Evolutionary conservation across 37 sponge, comb jelly and placozoan species (phyloP).

Genomic region (Mnemiopsis leidyi): DNA sequence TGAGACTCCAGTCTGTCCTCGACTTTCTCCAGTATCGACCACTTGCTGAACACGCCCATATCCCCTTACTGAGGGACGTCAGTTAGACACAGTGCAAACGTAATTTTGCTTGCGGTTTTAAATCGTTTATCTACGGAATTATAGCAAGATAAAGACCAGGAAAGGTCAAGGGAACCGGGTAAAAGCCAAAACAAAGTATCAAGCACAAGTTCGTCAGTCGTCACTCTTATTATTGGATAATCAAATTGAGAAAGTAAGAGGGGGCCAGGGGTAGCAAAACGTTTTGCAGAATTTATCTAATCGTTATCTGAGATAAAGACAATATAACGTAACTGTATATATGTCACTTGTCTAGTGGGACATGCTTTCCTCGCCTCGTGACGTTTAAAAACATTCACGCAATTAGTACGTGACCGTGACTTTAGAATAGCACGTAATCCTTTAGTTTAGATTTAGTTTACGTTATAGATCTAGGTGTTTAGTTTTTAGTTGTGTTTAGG

Average conservation of each 20-base stretch:
- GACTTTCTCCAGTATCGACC: slow-evolving; percentile 52
- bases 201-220: background rate
- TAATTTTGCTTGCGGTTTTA: background rate
- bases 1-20: background rate
- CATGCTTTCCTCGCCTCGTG: background rate
- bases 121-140: background rate
- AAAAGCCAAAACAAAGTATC: background rate
- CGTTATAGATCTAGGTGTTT: too few species aligned
- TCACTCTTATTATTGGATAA: background rate
- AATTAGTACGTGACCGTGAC: background rate
- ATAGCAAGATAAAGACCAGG: background rate
- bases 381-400: background rate
- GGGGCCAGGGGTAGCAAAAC: background rate
- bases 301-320: background rate
- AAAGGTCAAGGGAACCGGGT: background rate
- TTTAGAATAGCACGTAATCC: background rate
- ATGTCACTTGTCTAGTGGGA: background rate
- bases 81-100: background rate
- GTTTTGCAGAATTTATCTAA: background rate
- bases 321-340: background rate
- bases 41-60: slow-evolving; percentile 60
- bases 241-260: background rate
- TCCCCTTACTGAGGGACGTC: background rate
- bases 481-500: background rate
- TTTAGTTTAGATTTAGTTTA: background rate